A percentile compares a stretch with the other conserved stretches of the same genome.
These are phyloP conservation scores for Plebejus argus DNA, from an alignment of 2,888 invertebrate genomes.

Conservation along the genomic window DNA sequence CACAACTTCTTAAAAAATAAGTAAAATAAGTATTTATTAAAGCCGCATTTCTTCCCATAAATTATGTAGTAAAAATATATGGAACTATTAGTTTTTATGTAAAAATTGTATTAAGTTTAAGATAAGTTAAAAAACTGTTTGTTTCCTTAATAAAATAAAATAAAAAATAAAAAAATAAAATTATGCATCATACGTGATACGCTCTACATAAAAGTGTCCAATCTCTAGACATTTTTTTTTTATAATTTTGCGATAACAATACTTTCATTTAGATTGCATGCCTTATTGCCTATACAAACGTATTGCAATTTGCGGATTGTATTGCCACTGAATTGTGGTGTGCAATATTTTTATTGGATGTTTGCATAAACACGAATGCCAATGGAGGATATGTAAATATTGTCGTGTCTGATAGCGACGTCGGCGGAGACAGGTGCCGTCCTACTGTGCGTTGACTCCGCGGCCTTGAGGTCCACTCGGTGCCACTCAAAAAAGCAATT, in stretches of 20 bases:
- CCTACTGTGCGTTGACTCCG: conserved; percentile 71
- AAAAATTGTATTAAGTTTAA: too few relatives aligned
- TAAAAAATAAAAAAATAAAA: too few relatives aligned
- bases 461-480: conserved; percentile 69
- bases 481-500: conserved; percentile 63
- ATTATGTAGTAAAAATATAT: too few relatives aligned
- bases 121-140: too few relatives aligned
- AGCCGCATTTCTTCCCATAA: too few relatives aligned
- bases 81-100: too few relatives aligned
- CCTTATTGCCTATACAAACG: conserved; percentile 5
- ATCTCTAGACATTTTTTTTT: too few relatives aligned
- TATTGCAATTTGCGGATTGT: not conserved
- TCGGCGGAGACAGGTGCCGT: conserved; percentile 70
- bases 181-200: too few relatives aligned
- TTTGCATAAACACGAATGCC: conserved; percentile 21
- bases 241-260: not conserved
- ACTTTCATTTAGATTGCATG: not conserved
- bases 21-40: too few relatives aligned
- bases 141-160: too few relatives aligned
- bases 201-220: too few relatives aligned
- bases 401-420: conserved; percentile 53
- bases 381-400: conserved; percentile 42
- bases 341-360: conserved; percentile 23
- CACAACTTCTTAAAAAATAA: too few relatives aligned
- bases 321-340: conserved; percentile 11